Percentiles rank a stretch among this genome's conserved stretches.
phyloP scores from a whole-genome alignment of 2,888 invertebrate species.

The Drosophila paramelanica region DNA sequence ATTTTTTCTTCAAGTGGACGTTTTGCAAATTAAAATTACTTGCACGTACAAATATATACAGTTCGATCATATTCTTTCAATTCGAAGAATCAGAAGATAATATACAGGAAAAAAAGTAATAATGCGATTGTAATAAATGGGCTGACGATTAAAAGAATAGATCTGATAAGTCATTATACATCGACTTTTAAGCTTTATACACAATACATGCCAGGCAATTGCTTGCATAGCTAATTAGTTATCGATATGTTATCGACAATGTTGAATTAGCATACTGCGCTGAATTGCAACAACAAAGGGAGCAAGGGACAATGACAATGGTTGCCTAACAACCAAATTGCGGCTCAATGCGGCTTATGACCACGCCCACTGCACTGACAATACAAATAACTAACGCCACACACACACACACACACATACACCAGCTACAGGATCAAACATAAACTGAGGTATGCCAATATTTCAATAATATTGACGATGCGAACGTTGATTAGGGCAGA shows the following conservation, averaged over 20 bases:
- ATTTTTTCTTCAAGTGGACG: no score
- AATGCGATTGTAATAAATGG: no score
- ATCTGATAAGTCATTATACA: no score
- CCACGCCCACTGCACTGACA: slow-evolving; percentile 23
- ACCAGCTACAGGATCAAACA: background rate
- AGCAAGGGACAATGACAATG: slow-evolving; percentile 6
- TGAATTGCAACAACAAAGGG: background rate
- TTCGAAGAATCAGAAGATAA: no score
- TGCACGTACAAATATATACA: no score
- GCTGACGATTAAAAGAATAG: no score
- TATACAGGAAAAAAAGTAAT: no score
- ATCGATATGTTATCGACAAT: slow-evolving; percentile 26
- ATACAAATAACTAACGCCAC: slow-evolving; percentile 13
- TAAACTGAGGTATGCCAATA: slow-evolving; percentile 30
- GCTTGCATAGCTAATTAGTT: slow-evolving; percentile 9
- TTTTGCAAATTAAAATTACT: no score
- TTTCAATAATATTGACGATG: slow-evolving; percentile 43
- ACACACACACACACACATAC: background rate
- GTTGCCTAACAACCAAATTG: slow-evolving; percentile 22
- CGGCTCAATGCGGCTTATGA: slow-evolving; percentile 14
- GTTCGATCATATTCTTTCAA: no score
- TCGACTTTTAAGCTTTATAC: no score
- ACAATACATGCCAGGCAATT: background rate
- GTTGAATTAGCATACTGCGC: background rate
- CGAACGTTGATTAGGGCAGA: slow-evolving; percentile 25